Conservation (phyloP, 2,113 vertebrate species). For the Micronycteris hirsuta region DNA sequence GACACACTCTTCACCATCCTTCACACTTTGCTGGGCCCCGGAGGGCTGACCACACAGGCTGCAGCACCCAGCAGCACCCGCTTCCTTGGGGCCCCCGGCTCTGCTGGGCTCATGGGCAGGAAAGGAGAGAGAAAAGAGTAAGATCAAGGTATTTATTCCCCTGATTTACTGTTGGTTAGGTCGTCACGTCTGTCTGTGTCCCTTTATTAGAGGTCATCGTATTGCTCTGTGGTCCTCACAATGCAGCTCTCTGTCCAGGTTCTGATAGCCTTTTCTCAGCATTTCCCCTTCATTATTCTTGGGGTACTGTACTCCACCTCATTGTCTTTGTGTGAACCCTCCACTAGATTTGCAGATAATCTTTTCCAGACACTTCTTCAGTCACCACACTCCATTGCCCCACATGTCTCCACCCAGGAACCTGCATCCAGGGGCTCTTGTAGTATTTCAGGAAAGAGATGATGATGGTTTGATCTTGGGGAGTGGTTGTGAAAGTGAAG, state of each 20-base stretch:
- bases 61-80: too few relatives aligned
- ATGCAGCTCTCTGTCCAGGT: not conserved
- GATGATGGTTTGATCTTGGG: not conserved
- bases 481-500: not conserved
- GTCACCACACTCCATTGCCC: not conserved
- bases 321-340: not conserved
- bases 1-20: not conserved
- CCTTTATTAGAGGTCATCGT: not conserved
- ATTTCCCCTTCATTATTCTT: not conserved
- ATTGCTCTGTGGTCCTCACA: not conserved
- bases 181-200: too few relatives aligned
- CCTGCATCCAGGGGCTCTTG: not conserved
- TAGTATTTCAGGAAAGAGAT: not conserved
- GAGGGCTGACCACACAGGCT: too few relatives aligned
- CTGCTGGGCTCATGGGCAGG: not conserved
- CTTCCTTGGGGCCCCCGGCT: not conserved
- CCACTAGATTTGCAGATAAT: not conserved
- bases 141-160: not conserved
- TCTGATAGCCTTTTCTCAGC: not conserved
- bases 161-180: not conserved
- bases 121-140: not conserved
- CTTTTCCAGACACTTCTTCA: not conserved
- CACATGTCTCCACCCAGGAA: not conserved
- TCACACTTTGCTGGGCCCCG: not conserved
- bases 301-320: not conserved